Evolutionary conservation across 2,797 vertebrate genomes (phyloP).

Genomic region (Paramormyrops hopkinsi): DNA sequence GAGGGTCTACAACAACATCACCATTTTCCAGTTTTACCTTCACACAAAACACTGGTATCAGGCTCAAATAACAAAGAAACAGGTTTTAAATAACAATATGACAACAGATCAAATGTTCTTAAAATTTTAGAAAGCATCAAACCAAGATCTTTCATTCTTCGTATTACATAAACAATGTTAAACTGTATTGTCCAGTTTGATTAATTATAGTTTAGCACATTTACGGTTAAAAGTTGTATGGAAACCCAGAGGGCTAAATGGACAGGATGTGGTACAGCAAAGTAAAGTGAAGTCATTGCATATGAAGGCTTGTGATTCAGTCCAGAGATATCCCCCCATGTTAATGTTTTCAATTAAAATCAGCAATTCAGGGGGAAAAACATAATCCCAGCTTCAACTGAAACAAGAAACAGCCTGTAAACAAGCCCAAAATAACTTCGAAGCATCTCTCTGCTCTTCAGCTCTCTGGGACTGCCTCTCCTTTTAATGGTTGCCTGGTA

Average conservation of each 20-base stretch:
- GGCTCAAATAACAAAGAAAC: neutral
- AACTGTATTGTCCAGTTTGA: neutral
- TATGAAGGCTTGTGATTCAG: neutral
- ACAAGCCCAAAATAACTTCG: neutral
- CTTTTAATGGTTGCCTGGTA: neutral
- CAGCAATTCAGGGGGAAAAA: neutral
- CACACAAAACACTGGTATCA: neutral
- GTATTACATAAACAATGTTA: neutral
- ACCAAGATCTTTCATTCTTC: neutral
- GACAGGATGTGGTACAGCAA: neutral
- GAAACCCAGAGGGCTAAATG: neutral
- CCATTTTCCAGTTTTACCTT: neutral
- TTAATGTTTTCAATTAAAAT: slow-evolving; percentile 1
- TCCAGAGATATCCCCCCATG: neutral
- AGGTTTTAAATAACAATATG: neutral
- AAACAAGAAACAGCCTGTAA: neutral
- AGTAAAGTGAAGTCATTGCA: neutral
- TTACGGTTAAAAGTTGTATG: neutral
- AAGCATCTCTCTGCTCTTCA: neutral
- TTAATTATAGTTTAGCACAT: neutral
- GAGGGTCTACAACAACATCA: neutral
- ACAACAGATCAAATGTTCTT: neutral
- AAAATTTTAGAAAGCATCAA: neutral
- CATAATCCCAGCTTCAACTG: neutral
- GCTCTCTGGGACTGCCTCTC: neutral